Evolutionary conservation across 2,888 invertebrate species (phyloP), one percentile per base, ranked within the genome.

Genomic region (Netelia inedita): DNA sequence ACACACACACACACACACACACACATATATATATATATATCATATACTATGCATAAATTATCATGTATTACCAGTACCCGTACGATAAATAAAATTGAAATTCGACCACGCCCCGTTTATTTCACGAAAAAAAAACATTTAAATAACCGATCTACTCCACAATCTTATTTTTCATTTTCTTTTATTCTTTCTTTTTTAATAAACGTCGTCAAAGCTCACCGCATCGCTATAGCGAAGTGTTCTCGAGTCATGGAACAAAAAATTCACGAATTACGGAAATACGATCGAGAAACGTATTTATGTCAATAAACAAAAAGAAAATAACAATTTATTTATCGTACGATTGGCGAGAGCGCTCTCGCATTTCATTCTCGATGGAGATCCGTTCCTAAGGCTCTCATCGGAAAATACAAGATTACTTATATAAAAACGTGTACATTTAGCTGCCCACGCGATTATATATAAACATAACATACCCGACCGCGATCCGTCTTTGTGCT

Each of bases 401-500:
- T 75, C 59, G 75, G 61, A 21, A 79, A 76, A 80, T 76, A 72
- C 61, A n/a, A 14, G 57, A 73, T 73, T 81, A 72, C 53, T 50
- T 35, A 41, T 55, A 61, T 19, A 43, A 2, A 19, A 19, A 0
- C 43, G 57, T 73, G 35, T 65, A 50, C 16, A 59, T 59, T 16
- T 53, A 72, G 46, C 68, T 61, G 79, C 79, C 83, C 79, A 83
- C 83, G 71, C 74, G n/a, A 28, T 68, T 19, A 65, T 43, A 65
- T 41, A 55, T 55, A 21, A 46, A 28, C 46, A 23, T 61, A 16
- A 16, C n/a, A n/a, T 55, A 35, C 68, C 55, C 23, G 28, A 61
- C 75, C 57, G 74, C 53, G 65, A 83, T 83, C 19, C 74, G 46
- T 79, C 83, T 83, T 65, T 59, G 83, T 59, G 83, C 71, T 83